phyloP scores from a whole-genome alignment of 2,797 vertebrate genomes.

The Cuniculus paca region DNA sequence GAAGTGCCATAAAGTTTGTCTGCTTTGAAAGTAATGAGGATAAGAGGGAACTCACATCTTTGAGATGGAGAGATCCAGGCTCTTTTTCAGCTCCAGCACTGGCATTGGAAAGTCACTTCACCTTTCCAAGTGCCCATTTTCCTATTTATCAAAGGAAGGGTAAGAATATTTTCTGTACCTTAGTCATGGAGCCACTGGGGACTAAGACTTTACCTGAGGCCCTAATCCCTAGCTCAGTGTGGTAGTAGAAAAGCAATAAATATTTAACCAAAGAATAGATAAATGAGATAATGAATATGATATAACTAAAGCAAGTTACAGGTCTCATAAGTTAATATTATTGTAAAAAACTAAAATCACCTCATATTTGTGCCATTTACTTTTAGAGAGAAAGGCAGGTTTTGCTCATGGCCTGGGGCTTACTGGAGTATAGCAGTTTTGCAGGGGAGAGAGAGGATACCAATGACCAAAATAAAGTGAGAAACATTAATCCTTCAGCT shows the following conservation, averaged over 20 bases:
- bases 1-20: neutral
- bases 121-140: neutral
- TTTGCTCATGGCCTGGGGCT: neutral
- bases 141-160: neutral
- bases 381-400: neutral
- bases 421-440: neutral
- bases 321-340: neutral
- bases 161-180: neutral
- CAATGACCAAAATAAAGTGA: neutral
- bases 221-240: neutral
- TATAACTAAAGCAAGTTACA: neutral
- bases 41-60: neutral
- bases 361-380: neutral
- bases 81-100: neutral
- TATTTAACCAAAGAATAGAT: neutral
- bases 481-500: neutral
- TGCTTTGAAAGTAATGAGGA: constrained; percentile 5
- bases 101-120: neutral
- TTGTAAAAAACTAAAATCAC: neutral
- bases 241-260: neutral
- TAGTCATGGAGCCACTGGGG: neutral
- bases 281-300: constrained; percentile 33
- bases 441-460: neutral
- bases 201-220: neutral
- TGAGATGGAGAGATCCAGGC: neutral